A percentile compares a stretch with the other conserved stretches of the same genome.
Conservation (phyloP, 2,888 invertebrate species). For the Tinea pellionella region DNA sequence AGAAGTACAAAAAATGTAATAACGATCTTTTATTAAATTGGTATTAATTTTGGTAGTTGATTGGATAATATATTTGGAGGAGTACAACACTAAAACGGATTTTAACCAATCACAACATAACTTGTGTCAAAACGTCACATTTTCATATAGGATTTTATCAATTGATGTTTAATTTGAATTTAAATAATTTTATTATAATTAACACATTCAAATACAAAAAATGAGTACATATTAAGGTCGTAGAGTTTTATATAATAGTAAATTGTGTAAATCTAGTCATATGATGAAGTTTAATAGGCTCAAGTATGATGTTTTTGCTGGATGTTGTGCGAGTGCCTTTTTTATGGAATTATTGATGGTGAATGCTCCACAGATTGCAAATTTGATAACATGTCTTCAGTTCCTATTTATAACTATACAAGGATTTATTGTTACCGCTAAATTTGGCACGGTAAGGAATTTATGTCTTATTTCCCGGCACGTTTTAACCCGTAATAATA, state of each 20-base stretch:
- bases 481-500: too few relatives aligned
- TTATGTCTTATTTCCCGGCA: not conserved
- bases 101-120: too few relatives aligned
- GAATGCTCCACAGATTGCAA: slow-evolving; percentile 40
- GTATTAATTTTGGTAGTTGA: too few relatives aligned
- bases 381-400: slow-evolving; percentile 54
- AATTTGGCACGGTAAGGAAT: slow-evolving; percentile 43
- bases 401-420: slow-evolving; percentile 49
- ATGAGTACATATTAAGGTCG: not conserved
- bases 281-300: slow-evolving; percentile 23
- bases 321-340: slow-evolving; percentile 51
- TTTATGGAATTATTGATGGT: slow-evolving; percentile 59
- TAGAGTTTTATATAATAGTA: not conserved
- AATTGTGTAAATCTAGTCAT: not conserved
- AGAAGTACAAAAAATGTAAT: too few relatives aligned
- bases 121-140: too few relatives aligned
- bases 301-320: slow-evolving; percentile 39
- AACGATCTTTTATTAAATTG: too few relatives aligned
- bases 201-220: too few relatives aligned
- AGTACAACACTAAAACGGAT: too few relatives aligned
- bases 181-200: too few relatives aligned
- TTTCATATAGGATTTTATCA: too few relatives aligned
- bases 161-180: too few relatives aligned
- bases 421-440: slow-evolving; percentile 41
- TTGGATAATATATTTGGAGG: too few relatives aligned